Percentiles rank a stretch among this genome's conserved stretches.
Evolutionary conservation across 1,140 invertebrate genomes (phyloP).

Genomic region (Megathymus violae): DNA sequence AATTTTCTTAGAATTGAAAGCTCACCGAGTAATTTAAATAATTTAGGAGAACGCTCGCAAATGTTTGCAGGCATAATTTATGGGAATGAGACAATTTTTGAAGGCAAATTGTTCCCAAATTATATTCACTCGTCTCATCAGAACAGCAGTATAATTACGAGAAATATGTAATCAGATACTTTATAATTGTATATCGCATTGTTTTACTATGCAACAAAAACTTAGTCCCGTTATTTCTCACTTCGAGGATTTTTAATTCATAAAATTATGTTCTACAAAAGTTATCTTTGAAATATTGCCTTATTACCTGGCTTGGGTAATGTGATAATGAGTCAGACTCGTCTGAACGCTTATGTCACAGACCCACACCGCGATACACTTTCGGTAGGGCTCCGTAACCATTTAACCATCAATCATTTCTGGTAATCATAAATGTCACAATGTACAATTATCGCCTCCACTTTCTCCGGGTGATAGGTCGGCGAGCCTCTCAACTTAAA

Average conservation of each 20-base stretch:
- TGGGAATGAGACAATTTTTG: slow-evolving; percentile 12
- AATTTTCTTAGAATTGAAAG: slow-evolving; percentile 34
- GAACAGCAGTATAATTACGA: background rate
- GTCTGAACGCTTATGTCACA: slow-evolving; percentile 21
- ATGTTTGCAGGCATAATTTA: slow-evolving; percentile 19
- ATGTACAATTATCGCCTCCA: slow-evolving; percentile 38
- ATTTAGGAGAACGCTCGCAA: slow-evolving; percentile 5
- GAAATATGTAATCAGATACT: background rate
- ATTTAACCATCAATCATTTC: slow-evolving; percentile 31
- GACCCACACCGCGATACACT: slow-evolving; percentile 9
- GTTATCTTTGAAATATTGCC: slow-evolving; percentile 4
- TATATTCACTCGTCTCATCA: background rate
- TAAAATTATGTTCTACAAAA: background rate
- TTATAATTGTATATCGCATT: background rate
- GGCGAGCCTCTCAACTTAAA: slow-evolving; percentile 25
- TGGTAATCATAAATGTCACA: slow-evolving; percentile 34
- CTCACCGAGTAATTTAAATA: slow-evolving; percentile 20
- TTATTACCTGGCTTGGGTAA: background rate
- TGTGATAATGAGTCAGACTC: slow-evolving; percentile 25
- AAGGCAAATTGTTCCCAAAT: slow-evolving; percentile 7
- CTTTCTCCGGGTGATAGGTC: slow-evolving; percentile 44
- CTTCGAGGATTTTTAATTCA: no score
- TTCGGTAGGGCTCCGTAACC: slow-evolving; percentile 27
- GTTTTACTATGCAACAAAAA: no score
- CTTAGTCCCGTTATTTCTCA: no score